Evolutionary conservation across 1,140 invertebrate species (phyloP).

Genomic region (Cherax destructor): DNA sequence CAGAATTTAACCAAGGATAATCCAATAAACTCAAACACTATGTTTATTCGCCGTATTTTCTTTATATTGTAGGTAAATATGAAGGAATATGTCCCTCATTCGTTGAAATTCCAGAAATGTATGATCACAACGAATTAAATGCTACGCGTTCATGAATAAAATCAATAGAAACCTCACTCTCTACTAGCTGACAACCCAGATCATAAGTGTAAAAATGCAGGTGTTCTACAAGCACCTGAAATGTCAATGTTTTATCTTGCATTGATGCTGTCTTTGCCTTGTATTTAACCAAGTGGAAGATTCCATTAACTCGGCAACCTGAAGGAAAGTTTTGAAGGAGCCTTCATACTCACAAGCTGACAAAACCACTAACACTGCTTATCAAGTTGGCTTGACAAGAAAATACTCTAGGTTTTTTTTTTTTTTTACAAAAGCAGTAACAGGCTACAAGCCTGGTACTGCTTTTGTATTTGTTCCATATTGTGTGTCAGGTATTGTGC

Average conservation of each 20-base stretch:
- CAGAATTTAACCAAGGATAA: no score
- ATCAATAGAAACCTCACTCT: no score
- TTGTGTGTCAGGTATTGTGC: no score
- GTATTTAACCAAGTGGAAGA: neutral
- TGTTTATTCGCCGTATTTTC: no score
- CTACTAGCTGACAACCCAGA: neutral
- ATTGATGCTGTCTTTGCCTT: neutral
- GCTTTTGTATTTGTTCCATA: no score
- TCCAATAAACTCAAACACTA: no score
- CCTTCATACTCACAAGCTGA: neutral
- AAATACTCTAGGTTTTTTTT: neutral
- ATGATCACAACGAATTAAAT: no score
- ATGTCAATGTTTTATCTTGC: neutral
- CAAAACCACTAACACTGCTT: neutral
- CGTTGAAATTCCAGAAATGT: no score
- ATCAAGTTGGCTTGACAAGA: neutral
- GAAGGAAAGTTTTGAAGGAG: neutral
- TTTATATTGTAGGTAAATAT: no score
- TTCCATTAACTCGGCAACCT: neutral
- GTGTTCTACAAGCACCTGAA: neutral
- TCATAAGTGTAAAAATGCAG: neutral
- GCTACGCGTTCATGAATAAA: no score
- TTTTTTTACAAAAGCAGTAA: no score
- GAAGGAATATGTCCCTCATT: no score
- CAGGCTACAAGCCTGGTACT: neutral